These are phyloP conservation scores for Drosophila malerkotliana DNA, from an alignment of 1,140 invertebrate species.

Conservation along the genomic window DNA sequence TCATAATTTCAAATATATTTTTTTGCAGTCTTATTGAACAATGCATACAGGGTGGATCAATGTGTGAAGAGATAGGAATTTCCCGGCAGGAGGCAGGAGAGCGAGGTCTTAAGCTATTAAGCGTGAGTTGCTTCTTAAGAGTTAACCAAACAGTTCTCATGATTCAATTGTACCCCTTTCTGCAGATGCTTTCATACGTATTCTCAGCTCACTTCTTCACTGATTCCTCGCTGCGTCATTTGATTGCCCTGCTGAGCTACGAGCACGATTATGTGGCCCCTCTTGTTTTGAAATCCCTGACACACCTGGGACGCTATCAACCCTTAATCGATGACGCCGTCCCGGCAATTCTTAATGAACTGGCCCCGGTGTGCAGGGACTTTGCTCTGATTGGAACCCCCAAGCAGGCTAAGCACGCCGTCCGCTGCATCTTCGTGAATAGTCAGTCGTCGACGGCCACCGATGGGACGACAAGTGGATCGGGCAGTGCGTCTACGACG, in stretches of 20 bases:
- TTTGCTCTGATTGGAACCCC: slow-evolving; percentile 94
- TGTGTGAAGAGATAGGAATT: slow-evolving; percentile 89
- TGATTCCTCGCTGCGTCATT: slow-evolving; percentile 91
- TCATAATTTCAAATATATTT: neutral
- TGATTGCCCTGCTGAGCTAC: slow-evolving; percentile 91
- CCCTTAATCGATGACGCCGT: slow-evolving; percentile 87
- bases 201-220: slow-evolving; percentile 97
- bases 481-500: slow-evolving; percentile 57
- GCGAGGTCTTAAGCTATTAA: slow-evolving; percentile 91
- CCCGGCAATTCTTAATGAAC: slow-evolving; percentile 85
- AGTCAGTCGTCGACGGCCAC: slow-evolving; percentile 64
- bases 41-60: slow-evolving; percentile 74
- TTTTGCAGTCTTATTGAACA: slow-evolving; percentile 71
- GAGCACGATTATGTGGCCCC: slow-evolving; percentile 94
- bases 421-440: slow-evolving; percentile 95
- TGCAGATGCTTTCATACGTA: slow-evolving; percentile 90
- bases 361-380: slow-evolving; percentile 94
- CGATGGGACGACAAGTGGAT: slow-evolving; percentile 24
- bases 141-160: neutral
- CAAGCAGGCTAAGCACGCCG: slow-evolving; percentile 98
- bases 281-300: slow-evolving; percentile 92
- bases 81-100: slow-evolving; percentile 92
- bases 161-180: neutral
- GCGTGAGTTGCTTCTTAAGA: slow-evolving; percentile 84
- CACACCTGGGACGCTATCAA: slow-evolving; percentile 94